Percentiles rank a stretch among this genome's conserved stretches.
Conservation (phyloP, 1,140 invertebrate species). For the Epicauta chinensis region DNA sequence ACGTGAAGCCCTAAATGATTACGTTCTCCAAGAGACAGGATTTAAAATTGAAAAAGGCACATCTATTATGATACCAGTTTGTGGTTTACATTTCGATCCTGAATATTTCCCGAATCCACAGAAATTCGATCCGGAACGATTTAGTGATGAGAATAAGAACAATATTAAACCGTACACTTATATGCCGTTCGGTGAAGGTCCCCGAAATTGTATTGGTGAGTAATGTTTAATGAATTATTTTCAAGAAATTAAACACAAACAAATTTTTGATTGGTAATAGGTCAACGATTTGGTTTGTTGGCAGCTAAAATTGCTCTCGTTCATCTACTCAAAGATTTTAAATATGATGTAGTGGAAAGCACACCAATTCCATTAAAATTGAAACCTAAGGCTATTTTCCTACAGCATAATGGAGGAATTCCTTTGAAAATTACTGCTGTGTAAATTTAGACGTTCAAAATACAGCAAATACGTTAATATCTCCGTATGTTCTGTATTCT, state of each 20-base stretch:
- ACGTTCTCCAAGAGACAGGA: constrained; percentile 44
- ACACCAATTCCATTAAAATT: not conserved
- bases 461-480: too few species aligned
- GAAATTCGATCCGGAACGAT: constrained; percentile 51
- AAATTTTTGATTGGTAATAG: constrained; percentile 18
- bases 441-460: too few species aligned
- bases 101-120: constrained; percentile 57
- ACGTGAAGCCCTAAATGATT: constrained; percentile 35
- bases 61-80: constrained; percentile 50
- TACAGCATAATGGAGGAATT: too few species aligned
- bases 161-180: constrained; percentile 46
- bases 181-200: too few species aligned
- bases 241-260: not conserved
- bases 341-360: not conserved
- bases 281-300: constrained; percentile 7
- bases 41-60: constrained; percentile 47
- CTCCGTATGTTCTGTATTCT: too few species aligned
- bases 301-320: constrained; percentile 3
- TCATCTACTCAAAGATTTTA: constrained; percentile 3
- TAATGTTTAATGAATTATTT: too few species aligned
- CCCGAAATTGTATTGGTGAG: too few species aligned
- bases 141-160: constrained; percentile 38
- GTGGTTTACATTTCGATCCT: constrained; percentile 52
- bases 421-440: constrained; percentile 28
- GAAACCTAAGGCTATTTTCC: too few species aligned